Evolutionary conservation across 2,797 vertebrate genomes (phyloP).

Genomic region (Cottoperca gobio): DNA sequence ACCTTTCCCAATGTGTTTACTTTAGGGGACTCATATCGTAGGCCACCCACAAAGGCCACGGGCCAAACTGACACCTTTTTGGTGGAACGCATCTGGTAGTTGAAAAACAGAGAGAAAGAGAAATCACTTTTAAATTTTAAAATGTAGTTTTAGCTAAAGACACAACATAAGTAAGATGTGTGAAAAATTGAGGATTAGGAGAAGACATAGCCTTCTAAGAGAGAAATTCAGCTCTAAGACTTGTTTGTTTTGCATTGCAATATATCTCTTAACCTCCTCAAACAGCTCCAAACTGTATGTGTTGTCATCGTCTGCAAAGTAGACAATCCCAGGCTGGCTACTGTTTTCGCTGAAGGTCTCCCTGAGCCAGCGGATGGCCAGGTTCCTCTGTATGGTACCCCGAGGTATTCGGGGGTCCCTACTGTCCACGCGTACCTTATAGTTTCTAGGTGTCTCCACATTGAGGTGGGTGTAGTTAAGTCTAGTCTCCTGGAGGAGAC

Average conservation of each 20-base stretch:
- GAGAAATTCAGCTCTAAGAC: not conserved
- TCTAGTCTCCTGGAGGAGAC: slow-evolving; percentile 76
- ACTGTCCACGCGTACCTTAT: slow-evolving; percentile 72
- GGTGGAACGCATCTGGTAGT: slow-evolving; percentile 89
- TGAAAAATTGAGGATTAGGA: not conserved
- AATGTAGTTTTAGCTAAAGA: not conserved
- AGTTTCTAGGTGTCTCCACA: slow-evolving; percentile 80
- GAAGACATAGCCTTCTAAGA: not conserved
- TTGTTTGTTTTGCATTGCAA: not conserved
- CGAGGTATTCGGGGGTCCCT: slow-evolving; percentile 79
- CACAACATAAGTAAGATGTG: not conserved
- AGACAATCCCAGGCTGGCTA: slow-evolving; percentile 88
- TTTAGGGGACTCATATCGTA: slow-evolving; percentile 90
- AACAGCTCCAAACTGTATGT: slow-evolving; percentile 97
- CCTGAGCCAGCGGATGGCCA: slow-evolving; percentile 84
- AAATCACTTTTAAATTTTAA: not conserved
- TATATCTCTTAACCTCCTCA: slow-evolving; percentile 88
- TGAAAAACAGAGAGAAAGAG: slow-evolving; percentile 40
- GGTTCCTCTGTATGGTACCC: slow-evolving; percentile 86
- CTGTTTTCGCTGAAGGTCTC: slow-evolving; percentile 75
- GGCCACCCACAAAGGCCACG: slow-evolving; percentile 91
- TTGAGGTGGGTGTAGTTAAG: slow-evolving; percentile 86
- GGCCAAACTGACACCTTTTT: slow-evolving; percentile 92
- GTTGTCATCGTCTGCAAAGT: slow-evolving; percentile 98
- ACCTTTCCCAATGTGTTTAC: slow-evolving; percentile 89